These are phyloP conservation scores for Chlorocebus sabaeus DNA, from an alignment of 2,113 vertebrate genomes.

Conservation along the genomic window DNA sequence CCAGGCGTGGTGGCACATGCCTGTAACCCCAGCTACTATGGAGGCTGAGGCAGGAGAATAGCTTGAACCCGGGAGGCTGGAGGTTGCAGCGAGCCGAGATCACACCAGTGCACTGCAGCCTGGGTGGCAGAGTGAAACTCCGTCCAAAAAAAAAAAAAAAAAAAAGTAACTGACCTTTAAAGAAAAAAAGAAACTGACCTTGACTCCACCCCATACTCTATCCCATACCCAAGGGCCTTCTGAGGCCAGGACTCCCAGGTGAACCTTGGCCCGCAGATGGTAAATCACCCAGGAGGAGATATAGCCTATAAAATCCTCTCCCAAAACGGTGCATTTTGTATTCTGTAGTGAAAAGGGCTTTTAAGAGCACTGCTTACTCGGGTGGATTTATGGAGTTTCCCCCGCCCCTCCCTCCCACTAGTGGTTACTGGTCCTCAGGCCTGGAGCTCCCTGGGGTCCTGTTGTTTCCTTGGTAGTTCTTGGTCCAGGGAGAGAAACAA, in stretches of 20 bases:
- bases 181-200: background rate
- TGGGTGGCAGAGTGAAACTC: no score
- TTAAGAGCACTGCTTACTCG: conserved; percentile 23
- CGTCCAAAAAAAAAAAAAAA: no score
- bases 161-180: background rate
- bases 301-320: conserved; percentile 5
- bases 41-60: no score
- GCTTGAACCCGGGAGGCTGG: no score
- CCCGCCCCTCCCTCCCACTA: background rate
- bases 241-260: background rate
- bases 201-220: accelerated
- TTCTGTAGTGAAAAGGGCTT: conserved; percentile 46
- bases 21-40: no score
- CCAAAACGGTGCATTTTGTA: background rate
- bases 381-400: conserved; percentile 60
- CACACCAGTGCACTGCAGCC: no score
- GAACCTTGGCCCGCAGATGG: background rate
- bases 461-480: background rate
- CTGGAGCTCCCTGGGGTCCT: background rate
- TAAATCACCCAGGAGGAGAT: conserved; percentile 7
- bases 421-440: background rate
- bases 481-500: background rate
- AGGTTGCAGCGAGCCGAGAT: no score
- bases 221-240: background rate
- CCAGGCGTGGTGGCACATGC: no score